Conservation (phyloP, 2,888 invertebrate species). For the Odontomyia ornata region DNA sequence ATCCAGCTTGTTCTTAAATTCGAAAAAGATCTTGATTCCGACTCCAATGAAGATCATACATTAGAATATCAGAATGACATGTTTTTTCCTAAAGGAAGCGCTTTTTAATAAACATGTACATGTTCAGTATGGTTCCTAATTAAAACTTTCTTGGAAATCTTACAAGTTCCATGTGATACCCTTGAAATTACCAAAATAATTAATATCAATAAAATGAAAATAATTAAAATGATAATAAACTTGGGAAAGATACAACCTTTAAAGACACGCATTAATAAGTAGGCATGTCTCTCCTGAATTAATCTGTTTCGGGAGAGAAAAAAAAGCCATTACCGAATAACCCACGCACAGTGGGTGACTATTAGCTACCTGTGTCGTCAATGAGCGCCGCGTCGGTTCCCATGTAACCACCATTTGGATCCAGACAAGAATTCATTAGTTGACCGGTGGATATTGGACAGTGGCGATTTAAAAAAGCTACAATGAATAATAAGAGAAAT, state of each 20-base stretch:
- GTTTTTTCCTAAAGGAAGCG: too few species aligned
- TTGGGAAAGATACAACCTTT: neutral
- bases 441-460: slow-evolving; percentile 19
- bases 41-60: too few species aligned
- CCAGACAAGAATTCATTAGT: slow-evolving; percentile 41
- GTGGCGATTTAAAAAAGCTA: slow-evolving; percentile 28
- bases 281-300: neutral
- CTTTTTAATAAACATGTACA: too few species aligned
- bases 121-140: too few species aligned
- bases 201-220: slow-evolving; percentile 28
- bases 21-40: too few species aligned
- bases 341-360: slow-evolving; percentile 55
- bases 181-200: slow-evolving; percentile 13
- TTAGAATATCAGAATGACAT: too few species aligned
- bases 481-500: slow-evolving; percentile 51
- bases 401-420: slow-evolving; percentile 45
- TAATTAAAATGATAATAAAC: slow-evolving; percentile 32
- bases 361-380: slow-evolving; percentile 52
- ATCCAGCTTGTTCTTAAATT: too few species aligned
- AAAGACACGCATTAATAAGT: neutral
- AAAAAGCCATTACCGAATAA: slow-evolving; percentile 13
- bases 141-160: slow-evolving; percentile 8
- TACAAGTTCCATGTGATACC: neutral
- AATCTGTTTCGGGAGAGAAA: neutral
- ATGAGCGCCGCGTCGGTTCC: slow-evolving; percentile 46